These are phyloP conservation scores for Mesorhabditis belari DNA, from an alignment of 2,888 invertebrate genomes.

Conservation along the genomic window DNA sequence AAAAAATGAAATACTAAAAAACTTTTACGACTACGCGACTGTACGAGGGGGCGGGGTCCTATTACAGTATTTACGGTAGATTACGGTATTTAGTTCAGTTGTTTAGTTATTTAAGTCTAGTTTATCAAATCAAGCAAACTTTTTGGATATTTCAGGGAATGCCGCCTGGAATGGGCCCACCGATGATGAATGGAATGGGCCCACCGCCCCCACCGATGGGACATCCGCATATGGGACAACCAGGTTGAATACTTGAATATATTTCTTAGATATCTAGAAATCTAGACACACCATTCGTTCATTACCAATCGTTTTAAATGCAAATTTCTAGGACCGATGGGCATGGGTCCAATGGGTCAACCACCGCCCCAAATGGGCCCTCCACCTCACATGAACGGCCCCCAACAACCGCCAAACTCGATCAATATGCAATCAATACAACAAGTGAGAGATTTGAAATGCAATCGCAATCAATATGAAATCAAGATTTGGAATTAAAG, in stretches of 20 bases:
- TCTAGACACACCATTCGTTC: no score
- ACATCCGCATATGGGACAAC: not conserved
- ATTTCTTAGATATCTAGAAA: no score
- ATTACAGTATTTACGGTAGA: no score
- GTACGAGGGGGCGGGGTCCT: no score
- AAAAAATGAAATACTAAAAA: not conserved
- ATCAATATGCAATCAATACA: not conserved
- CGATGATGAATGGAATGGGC: not conserved
- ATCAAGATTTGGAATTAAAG: no score
- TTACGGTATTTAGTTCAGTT: no score
- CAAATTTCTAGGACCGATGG: not conserved
- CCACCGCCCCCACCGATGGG: not conserved
- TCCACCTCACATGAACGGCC: not conserved
- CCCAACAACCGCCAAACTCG: not conserved
- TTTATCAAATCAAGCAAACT: no score
- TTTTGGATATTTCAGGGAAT: not conserved
- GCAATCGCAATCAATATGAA: no score
- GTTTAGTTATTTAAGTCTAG: no score
- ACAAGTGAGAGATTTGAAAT: no score
- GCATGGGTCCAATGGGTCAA: not conserved
- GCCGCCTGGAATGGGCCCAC: not conserved
- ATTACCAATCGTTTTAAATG: no score
- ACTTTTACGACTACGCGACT: no score
- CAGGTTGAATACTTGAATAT: not conserved
- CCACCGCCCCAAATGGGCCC: not conserved